Base-by-base conservation (phyloP, 2,888 invertebrate species). In the Machimus rusticus region DNA sequence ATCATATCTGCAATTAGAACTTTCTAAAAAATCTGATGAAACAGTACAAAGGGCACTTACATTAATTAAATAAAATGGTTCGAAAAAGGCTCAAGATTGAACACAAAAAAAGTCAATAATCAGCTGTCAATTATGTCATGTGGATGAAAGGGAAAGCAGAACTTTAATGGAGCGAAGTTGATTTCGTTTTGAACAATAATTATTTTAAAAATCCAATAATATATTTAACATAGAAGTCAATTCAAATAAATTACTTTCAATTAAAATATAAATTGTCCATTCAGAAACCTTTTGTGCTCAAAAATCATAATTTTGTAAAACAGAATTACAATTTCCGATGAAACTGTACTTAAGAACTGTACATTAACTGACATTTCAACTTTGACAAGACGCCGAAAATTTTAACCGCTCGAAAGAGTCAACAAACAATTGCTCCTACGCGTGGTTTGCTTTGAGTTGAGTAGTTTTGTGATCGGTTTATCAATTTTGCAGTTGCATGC, bases 41-140 rank as follows among this genome's bases (percentile, higher is more conserved):
- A 66, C 14, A 23, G 28, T 2, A 6, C 5, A 23, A 0, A 2
- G 12, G 28, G 2, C 12, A 43, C 78, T 43, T 78, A 78, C 46
- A 78, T 78, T 8, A 28, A 12, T 79, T 51, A 28, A 79, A 79
- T 14, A 79, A 79, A 79, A 31, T 28, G 28, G 31, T 51, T n/a
- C 79, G 5, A 39, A 51, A 51, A 46, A 28, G 51, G 14, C 12
- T 31, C n/a, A 79, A 28, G 23, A 9, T 66, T 12, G 28, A 57
- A 57, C 23, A 57, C n/a, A 57, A 46, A 79, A n/a, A 79, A 79
- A 79, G 55, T 79, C 79, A 79, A 79, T 79, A 66, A 23, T 57
- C 16, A 51, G 16, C 51, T 79, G 79, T 79, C 79, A 79, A 19
- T 28, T 14, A 16, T 46, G 43, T 46, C 79, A 66, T 66, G 66